A percentile compares a stretch with the other conserved stretches of the same genome.
Evolutionary conservation across 1,140 invertebrate genomes (phyloP).

Genomic region (Aethina tumida): DNA sequence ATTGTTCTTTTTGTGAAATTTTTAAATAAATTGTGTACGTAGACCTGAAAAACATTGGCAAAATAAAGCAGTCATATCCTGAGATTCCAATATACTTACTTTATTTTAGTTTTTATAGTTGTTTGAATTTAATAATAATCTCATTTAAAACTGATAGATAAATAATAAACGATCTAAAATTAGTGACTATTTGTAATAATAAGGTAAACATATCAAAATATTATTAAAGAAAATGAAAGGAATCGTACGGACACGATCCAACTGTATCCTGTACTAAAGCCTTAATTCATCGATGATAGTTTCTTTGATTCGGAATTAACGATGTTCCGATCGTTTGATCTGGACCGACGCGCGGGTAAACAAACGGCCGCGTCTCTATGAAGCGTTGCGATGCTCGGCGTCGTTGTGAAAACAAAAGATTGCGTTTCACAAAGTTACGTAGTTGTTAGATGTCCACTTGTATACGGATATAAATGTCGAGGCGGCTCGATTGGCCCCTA

Average conservation of each 20-base stretch:
- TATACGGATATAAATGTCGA: conserved; percentile 16
- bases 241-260: conserved; percentile 27
- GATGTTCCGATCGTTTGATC: conserved; percentile 27
- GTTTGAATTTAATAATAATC: too few species aligned
- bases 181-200: conserved; percentile 5
- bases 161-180: too few species aligned
- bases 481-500: too few species aligned
- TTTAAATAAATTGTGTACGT: too few species aligned
- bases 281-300: conserved; percentile 33
- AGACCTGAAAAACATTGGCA: too few species aligned
- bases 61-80: too few species aligned
- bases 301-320: conserved; percentile 34
- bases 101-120: too few species aligned
- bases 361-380: conserved; percentile 25
- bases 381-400: conserved; percentile 15
- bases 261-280: conserved; percentile 33
- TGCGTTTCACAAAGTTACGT: conserved; percentile 24
- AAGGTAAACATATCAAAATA: conserved; percentile 32
- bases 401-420: conserved; percentile 32
- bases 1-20: too few species aligned
- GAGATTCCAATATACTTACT: too few species aligned
- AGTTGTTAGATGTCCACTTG: conserved; percentile 20
- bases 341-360: conserved; percentile 23
- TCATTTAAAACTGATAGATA: too few species aligned
- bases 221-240: conserved; percentile 31